Conservation (phyloP, 1,140 invertebrate species). For the Papilio helenus region DNA sequence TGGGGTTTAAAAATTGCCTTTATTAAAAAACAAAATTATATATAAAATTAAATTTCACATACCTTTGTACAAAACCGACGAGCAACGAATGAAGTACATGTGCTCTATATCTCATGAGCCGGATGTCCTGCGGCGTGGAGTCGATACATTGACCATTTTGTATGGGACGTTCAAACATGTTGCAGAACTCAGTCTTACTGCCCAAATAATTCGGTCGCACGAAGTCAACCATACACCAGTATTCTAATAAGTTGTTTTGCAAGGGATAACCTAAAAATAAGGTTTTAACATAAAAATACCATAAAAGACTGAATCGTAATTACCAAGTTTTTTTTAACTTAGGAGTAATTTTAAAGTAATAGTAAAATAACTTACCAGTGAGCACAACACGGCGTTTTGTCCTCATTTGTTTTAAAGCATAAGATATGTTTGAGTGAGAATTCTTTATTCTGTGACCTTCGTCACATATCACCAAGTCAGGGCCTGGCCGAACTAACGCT, state of each 20-base stretch:
- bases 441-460: conserved; percentile 99
- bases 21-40: not conserved
- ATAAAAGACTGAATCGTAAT: no score
- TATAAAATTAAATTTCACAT: conserved; percentile 38
- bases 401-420: conserved; percentile 95
- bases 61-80: conserved; percentile 95
- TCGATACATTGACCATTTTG: conserved; percentile 97
- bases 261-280: conserved; percentile 90
- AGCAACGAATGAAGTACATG: conserved; percentile 95
- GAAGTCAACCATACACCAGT: conserved; percentile 99
- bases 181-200: conserved; percentile 96
- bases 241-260: conserved; percentile 98
- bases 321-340: no score
- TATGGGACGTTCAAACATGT: conserved; percentile 98
- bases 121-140: conserved; percentile 94
- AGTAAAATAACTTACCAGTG: conserved; percentile 84
- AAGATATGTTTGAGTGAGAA: conserved; percentile 95
- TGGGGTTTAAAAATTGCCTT: no score
- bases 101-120: conserved; percentile 94
- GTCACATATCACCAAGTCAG: conserved; percentile 97
- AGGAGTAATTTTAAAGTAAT: no score
- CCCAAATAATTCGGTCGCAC: conserved; percentile 96
- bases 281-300: not conserved
- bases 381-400: conserved; percentile 95
- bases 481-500: conserved; percentile 95